phyloP scores from a whole-genome alignment of 2,113 vertebrate species.

The Psittacula cyanocephala region DNA sequence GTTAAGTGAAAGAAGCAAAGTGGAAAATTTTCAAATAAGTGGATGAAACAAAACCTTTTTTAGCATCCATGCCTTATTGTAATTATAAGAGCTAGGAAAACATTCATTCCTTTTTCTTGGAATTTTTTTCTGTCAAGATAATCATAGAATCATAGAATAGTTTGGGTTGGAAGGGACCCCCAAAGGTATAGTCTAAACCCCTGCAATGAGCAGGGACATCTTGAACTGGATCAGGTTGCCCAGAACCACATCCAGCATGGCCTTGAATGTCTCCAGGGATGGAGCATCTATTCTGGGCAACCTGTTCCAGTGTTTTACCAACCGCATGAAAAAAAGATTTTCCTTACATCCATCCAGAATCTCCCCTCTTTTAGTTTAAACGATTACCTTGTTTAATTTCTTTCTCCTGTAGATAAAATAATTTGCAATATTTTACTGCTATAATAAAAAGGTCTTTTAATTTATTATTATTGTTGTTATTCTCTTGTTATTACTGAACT shows the following conservation, averaged over 20 bases:
- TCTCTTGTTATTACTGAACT: background rate
- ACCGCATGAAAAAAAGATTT: too few species aligned
- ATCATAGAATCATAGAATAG: background rate
- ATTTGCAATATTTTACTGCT: background rate
- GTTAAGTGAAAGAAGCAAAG: background rate
- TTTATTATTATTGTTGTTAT: background rate
- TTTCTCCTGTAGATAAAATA: background rate
- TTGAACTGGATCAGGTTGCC: background rate
- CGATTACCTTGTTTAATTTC: background rate
- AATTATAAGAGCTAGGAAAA: background rate
- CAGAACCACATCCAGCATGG: background rate
- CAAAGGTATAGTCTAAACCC: background rate
- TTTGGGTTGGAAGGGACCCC: background rate
- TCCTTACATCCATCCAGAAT: too few species aligned
- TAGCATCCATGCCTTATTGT: background rate
- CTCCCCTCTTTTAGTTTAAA: too few species aligned
- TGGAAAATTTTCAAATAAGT: background rate
- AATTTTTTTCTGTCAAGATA: background rate
- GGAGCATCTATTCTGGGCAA: too few species aligned
- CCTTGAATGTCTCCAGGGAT: too few species aligned
- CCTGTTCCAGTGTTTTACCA: too few species aligned
- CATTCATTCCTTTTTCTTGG: background rate
- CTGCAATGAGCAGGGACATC: background rate
- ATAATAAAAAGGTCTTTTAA: background rate
- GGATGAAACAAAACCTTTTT: background rate